phyloP scores from a whole-genome alignment of 2,113 vertebrate genomes.

The Solea senegalensis region DNA sequence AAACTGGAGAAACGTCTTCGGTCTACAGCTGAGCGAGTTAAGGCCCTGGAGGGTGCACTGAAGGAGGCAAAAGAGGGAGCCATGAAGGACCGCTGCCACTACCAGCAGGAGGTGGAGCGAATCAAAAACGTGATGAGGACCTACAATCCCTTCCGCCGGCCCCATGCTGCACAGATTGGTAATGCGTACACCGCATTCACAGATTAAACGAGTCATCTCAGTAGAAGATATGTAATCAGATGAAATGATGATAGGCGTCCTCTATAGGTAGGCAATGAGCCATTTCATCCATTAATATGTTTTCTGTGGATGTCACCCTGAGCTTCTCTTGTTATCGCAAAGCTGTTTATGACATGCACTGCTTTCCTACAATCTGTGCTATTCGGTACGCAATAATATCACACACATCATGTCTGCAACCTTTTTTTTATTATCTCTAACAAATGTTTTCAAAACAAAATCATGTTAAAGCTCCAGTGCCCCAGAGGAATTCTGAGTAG shows the following conservation, averaged over 20 bases:
- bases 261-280: constrained; percentile 8
- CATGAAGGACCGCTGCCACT: constrained; percentile 89
- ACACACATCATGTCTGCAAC: neutral
- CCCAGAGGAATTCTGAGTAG: too few species aligned
- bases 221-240: constrained; percentile 9
- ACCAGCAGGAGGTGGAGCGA: constrained; percentile 92
- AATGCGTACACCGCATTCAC: constrained; percentile 11
- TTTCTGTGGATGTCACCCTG: constrained; percentile 9
- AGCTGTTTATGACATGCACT: constrained; percentile 2
- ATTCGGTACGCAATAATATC: neutral
- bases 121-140: constrained; percentile 90
- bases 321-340: neutral
- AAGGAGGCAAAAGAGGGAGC: constrained; percentile 94
- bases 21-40: constrained; percentile 92
- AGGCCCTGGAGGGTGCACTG: constrained; percentile 91
- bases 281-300: constrained; percentile 6
- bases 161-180: constrained; percentile 90
- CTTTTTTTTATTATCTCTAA: too few species aligned
- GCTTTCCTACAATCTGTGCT: neutral
- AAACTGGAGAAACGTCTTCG: constrained; percentile 96
- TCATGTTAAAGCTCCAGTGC: too few species aligned
- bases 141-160: constrained; percentile 83
- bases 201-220: constrained; percentile 3
- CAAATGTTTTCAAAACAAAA: too few species aligned
- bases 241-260: constrained; percentile 3